Conservation (phyloP, 2,113 vertebrate genomes). For the Muntiacus muntjak region DNA sequence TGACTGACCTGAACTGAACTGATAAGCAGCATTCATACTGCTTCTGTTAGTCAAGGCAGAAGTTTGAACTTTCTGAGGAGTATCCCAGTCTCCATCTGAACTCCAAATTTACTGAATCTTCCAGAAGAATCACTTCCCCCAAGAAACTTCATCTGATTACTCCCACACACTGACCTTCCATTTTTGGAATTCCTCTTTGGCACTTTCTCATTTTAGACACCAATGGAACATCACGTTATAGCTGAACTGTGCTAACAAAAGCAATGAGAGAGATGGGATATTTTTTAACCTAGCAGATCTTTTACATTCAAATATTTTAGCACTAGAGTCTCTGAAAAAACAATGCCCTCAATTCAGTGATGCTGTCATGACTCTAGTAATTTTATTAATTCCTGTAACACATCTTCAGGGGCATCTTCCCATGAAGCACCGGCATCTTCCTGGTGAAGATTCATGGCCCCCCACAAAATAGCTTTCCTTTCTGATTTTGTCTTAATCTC, state of each 20-base stretch:
- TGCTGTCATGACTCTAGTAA: neutral
- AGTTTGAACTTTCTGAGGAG: neutral
- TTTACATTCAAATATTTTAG: neutral
- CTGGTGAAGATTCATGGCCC: neutral
- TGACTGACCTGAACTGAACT: neutral
- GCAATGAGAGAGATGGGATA: neutral
- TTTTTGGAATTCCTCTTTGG: neutral
- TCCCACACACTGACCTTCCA: neutral
- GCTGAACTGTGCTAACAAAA: constrained; percentile 15
- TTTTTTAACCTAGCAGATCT: neutral
- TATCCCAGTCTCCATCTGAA: neutral
- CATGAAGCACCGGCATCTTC: neutral
- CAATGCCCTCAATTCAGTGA: neutral
- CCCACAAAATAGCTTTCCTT: neutral
- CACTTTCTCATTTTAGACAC: neutral
- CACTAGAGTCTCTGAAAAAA: neutral
- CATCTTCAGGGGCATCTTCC: neutral
- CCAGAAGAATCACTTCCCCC: neutral
- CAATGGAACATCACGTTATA: neutral
- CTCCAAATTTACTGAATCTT: neutral
- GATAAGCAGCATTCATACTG: neutral
- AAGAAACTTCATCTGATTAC: neutral
- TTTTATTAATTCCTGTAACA: neutral
- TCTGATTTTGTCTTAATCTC: neutral
- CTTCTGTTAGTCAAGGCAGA: neutral